Conservation (phyloP, 92 coral and sea anemone species). For the Phymanthus crucifer region DNA sequence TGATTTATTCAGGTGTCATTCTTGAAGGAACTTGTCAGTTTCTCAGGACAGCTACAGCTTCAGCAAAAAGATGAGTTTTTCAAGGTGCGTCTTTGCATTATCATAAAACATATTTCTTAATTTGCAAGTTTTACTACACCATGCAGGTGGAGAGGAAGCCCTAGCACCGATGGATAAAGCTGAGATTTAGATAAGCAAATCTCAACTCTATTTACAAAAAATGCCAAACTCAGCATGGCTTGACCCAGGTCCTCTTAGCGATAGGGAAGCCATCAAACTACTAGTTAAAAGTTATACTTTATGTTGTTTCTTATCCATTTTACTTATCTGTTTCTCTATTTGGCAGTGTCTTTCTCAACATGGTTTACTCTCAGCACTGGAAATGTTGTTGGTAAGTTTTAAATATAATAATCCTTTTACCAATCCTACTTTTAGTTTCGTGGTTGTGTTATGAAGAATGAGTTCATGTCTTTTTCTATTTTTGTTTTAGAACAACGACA, state of each 20-base stretch:
- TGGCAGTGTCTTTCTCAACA: constrained; percentile 83
- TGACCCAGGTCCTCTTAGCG: too few species aligned
- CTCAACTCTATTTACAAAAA: too few species aligned
- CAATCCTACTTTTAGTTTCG: not conserved
- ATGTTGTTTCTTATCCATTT: not conserved
- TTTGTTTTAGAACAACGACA: constrained; percentile 69
- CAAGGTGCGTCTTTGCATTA: constrained; percentile 63
- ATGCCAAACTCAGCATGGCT: too few species aligned
- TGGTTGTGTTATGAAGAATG: not conserved
- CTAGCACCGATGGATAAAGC: too few species aligned
- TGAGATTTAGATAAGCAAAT: too few species aligned
- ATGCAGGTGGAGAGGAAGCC: not conserved
- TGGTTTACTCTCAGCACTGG: constrained; percentile 86
- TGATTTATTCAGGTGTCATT: constrained; percentile 67
- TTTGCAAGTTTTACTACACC: not conserved
- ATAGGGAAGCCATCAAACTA: too few species aligned
- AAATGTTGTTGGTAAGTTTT: constrained; percentile 81
- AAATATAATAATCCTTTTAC: too few species aligned
- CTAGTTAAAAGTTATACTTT: not conserved
- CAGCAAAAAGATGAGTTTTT: constrained; percentile 96
- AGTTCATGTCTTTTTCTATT: not conserved
- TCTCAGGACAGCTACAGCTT: constrained; percentile 84
- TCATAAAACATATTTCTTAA: not conserved
- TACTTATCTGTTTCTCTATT: not conserved
- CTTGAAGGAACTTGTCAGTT: constrained; percentile 84